Evolutionary conservation across 2,888 invertebrate species (phyloP), one percentile per base, ranked within the genome.

Genomic region (Eristalis pertinax): DNA sequence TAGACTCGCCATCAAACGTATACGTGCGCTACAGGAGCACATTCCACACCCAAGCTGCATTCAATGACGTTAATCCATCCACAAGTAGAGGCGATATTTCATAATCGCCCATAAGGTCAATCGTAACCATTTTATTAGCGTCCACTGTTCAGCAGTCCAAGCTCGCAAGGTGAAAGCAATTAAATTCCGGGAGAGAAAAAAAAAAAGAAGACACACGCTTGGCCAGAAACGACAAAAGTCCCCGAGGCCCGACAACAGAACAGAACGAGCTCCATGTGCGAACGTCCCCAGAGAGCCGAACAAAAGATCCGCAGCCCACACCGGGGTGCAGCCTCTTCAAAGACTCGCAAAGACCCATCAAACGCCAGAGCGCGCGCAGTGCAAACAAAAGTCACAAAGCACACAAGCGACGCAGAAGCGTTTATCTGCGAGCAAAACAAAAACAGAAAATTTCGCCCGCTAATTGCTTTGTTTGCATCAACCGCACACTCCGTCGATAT

Each of bases 391-490:
- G 50, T 50, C 50, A 19, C 50, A 50, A 50, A 50, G 50, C 19
- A n/a, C 50, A 50, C 50, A 50, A 19, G 38, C 38, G 38, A 2
- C 38, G 38, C 38, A 56, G 22, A n/a, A 56, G 56, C 56, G 22
- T 56, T 19, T 56, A n/a, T 56, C 56, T 56, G 60, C 26, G 26
- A 60, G 1, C 24, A 26, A 60, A 29, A 60, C 24, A 15, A 60
- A 60, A 60, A 50, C 56, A 56, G 13, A 26, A 60, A 32, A 60
- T 60, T 60, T 60, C 26, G 26, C 5, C 26, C 15, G 26, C 60
- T 60, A 60, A 60, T 26, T 60, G 60, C 60, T 60, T 60, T 60
- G 60, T 60, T 60, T 60, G 60, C 60, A 60, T 26, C 60, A 13
- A 32, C 8, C 24, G 13, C 60, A 50, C 50, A 50, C 50, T 32